A percentile compares a stretch with the other conserved stretches of the same genome.
phyloP scores from a whole-genome alignment of 92 coral and sea anemone species.

The Palythoa heliodiscus region DNA sequence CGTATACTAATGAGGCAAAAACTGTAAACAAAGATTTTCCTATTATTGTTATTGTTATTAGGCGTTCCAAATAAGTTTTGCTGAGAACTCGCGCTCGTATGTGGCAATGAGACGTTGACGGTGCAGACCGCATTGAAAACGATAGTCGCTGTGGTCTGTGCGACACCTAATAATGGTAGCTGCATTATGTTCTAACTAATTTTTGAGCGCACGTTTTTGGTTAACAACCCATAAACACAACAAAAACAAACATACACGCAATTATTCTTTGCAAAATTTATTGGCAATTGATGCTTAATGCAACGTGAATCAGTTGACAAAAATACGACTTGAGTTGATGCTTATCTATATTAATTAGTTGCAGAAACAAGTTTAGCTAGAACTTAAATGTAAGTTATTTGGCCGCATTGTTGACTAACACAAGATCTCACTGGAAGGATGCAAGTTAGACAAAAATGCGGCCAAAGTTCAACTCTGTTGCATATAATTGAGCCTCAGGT shows the following conservation, averaged over 20 bases:
- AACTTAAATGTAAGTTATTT: neutral
- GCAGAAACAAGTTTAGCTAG: neutral
- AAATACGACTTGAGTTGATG: neutral
- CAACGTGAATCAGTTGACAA: constrained; percentile 1
- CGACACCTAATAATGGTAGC: neutral
- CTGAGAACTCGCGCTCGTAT: too few species aligned
- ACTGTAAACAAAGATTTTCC: too few species aligned
- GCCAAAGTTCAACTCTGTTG: too few species aligned
- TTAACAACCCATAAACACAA: neutral
- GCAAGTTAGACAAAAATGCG: neutral
- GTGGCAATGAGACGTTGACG: too few species aligned
- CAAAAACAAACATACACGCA: neutral
- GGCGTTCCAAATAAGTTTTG: too few species aligned
- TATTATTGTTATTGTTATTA: too few species aligned
- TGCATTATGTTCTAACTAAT: neutral
- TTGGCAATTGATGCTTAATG: constrained; percentile 3
- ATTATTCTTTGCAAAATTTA: constrained; percentile 9
- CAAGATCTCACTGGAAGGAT: neutral
- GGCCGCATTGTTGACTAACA: neutral
- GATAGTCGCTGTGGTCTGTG: too few species aligned
- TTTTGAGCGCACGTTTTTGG: neutral
- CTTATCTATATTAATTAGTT: neutral
- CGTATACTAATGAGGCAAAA: too few species aligned
- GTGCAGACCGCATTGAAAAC: too few species aligned
- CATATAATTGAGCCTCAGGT: too few species aligned